These are phyloP conservation scores for Drosophila quasianomalipes DNA, from an alignment of 2,888 invertebrate species.

Conservation along the genomic window DNA sequence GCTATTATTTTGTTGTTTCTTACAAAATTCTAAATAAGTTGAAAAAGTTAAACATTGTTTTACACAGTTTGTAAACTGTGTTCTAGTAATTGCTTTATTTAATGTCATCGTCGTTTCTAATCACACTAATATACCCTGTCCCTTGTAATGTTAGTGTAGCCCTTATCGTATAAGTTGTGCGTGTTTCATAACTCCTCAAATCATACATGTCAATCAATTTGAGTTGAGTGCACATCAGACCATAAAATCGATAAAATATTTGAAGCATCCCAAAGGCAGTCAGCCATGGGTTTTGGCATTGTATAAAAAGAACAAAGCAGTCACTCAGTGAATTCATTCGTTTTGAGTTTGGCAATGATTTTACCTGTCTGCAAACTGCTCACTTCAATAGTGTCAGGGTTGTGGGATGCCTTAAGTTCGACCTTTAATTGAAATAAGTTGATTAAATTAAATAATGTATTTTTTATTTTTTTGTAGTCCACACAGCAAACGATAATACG, in stretches of 20 bases:
- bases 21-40: neutral
- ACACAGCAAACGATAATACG: conserved; percentile 85
- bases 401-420: neutral
- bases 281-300: neutral
- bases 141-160: too few relatives aligned
- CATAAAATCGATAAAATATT: neutral
- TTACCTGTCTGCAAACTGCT: neutral
- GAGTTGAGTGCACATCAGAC: neutral
- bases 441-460: neutral
- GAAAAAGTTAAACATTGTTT: neutral
- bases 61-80: neutral
- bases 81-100: neutral
- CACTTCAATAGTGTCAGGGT: neutral
- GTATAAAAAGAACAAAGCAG: neutral
- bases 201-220: neutral
- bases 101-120: neutral
- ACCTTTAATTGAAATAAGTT: neutral
- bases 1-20: neutral
- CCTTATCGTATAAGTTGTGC: neutral
- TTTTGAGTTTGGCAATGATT: neutral
- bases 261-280: neutral
- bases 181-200: neutral
- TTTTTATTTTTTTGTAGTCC: conserved; percentile 58
- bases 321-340: neutral
- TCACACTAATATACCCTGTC: neutral